Evolutionary conservation across 2,888 invertebrate genomes (phyloP), one percentile per base, ranked within the genome.

Genomic region (Lithophane ornitopus): DNA sequence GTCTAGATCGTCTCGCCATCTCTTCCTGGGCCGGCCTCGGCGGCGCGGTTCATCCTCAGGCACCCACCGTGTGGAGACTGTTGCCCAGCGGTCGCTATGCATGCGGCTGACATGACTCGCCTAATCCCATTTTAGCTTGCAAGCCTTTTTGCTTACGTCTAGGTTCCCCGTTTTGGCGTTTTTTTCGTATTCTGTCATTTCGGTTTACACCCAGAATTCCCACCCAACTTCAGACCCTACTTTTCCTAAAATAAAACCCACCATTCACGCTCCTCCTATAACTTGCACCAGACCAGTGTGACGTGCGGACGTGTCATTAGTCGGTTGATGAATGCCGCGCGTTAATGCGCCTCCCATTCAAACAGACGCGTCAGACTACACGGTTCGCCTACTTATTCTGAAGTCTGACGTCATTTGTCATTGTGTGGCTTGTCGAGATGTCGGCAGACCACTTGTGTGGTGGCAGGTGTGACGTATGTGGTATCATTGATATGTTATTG

Each of bases 281-380:
- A 41, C 79, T 85, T 81, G 28, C 11, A 52, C 70, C 26, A 39
- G 46, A 63, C 69, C 88, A 87, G 89, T 92, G 92, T 95, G 95
- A 95, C 95, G 95, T 94, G 94, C 95, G 94, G 95, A 95, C 95
- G 95, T 95, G 95, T 96, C 96, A 96, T 96, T 96, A 96, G 95
- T 94, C 94, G 89, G 93, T 90, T 94, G 95, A 95, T 95, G 95
- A 95, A 95, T 95, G 92, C 95, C 83, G 92, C 82, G 93, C 95
- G 94, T 94, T 95, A 96, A 96, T 96, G 95, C 94, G 94, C 91
- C 94, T 93, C 92, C 94, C 94, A 95, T 95, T 95, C 94, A 94
- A 89, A 89, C 92, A 92, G 94, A 94, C 93, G 94, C 94, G 94
- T 93, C 88, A 91, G 89, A 94, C 94, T 93, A 92, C 94, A 93